Conservation (phyloP, 2,797 vertebrate genomes). For the Ctenosaura bakeri region DNA sequence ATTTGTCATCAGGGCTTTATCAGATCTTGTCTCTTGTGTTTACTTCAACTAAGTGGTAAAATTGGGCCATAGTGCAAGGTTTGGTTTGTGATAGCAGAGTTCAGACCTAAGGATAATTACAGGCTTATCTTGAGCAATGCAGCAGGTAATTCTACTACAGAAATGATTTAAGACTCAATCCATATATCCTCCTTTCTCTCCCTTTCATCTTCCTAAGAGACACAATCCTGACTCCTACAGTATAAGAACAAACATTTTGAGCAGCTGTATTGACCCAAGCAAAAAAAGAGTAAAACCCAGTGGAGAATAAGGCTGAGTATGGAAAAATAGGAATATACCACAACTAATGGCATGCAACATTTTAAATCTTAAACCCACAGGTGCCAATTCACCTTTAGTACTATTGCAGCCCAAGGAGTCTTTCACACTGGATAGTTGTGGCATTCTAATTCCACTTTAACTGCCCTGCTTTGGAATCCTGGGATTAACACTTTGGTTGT, state of each 20-base stretch:
- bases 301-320: not conserved
- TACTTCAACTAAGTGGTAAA: not conserved
- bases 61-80: conserved; percentile 14
- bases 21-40: conserved; percentile 6
- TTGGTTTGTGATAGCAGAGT: conserved; percentile 15
- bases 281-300: not conserved
- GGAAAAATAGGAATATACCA: not conserved
- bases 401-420: not conserved
- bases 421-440: too few species aligned
- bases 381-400: not conserved
- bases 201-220: conserved; percentile 28
- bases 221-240: conserved; percentile 13
- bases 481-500: too few species aligned
- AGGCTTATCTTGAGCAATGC: conserved; percentile 32
- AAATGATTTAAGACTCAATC: conserved; percentile 38
- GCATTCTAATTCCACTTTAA: too few species aligned
- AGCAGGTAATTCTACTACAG: conserved; percentile 27
- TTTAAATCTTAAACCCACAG: not conserved
- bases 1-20: conserved; percentile 20
- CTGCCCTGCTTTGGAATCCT: too few species aligned
- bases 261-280: not conserved
- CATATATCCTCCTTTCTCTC: not conserved
- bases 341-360: not conserved
- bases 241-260: conserved; percentile 20
- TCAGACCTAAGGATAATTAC: conserved; percentile 33